phyloP scores from a whole-genome alignment of 2,888 invertebrate genomes.

The Rhodophaea formosa region DNA sequence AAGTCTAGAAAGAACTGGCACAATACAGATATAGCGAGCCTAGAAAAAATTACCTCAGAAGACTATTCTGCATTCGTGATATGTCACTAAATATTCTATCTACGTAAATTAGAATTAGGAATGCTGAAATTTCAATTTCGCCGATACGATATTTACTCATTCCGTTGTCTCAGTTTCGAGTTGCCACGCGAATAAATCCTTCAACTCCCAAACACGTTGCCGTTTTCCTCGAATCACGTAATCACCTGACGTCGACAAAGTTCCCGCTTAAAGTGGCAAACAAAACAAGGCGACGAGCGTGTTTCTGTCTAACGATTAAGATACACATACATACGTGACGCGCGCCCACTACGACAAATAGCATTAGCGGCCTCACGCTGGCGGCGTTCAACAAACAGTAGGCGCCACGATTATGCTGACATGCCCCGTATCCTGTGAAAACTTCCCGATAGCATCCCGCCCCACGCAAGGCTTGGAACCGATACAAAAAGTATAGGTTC shows the following conservation, averaged over 20 bases:
- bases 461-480: conserved; percentile 30
- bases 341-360: conserved; percentile 67
- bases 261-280: conserved; percentile 64
- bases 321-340: conserved; percentile 68
- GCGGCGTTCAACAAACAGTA: conserved; percentile 61
- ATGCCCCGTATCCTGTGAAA: conserved; percentile 46
- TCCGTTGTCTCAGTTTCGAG: background rate
- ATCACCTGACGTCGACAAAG: conserved; percentile 60
- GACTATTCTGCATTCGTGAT: background rate
- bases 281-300: conserved; percentile 65
- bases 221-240: conserved; percentile 46
- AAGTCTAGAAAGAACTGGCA: too few species aligned
- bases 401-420: conserved; percentile 66
- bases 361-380: conserved; percentile 57
- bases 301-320: conserved; percentile 74
- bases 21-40: too few species aligned
- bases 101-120: background rate
- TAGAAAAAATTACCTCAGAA: too few species aligned
- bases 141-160: background rate
- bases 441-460: conserved; percentile 44
- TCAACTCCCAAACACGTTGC: conserved; percentile 44
- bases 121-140: background rate
- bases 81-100: background rate
- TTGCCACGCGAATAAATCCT: conserved; percentile 45
- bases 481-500: too few species aligned